Evolutionary conservation across 2,113 vertebrate genomes (phyloP).

Genomic region (Lathamus discolor): DNA sequence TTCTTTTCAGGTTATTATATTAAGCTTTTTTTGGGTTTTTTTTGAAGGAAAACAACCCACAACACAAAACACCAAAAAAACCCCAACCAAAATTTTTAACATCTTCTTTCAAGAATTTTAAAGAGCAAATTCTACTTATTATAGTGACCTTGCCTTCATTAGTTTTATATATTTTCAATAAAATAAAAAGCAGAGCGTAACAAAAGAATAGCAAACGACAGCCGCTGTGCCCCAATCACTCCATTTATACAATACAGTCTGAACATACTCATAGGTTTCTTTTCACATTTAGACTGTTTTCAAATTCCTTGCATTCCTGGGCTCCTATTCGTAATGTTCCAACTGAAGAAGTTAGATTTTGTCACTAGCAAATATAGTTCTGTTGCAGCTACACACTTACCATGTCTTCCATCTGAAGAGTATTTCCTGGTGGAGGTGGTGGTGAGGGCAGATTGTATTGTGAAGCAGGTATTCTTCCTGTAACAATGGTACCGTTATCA

Average conservation of each 20-base stretch:
- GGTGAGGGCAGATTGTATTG: constrained; percentile 64
- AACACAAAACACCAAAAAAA: neutral
- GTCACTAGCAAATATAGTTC: neutral
- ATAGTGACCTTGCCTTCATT: neutral
- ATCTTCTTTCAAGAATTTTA: neutral
- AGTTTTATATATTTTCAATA: neutral
- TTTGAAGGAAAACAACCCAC: neutral
- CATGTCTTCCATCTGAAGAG: constrained; percentile 62
- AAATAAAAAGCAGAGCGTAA: neutral
- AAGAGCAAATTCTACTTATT: neutral
- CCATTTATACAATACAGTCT: neutral
- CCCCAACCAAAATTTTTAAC: neutral
- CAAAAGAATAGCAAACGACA: neutral
- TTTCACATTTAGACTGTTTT: neutral
- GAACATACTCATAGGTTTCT: neutral
- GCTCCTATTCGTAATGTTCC: neutral
- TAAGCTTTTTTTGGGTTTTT: neutral
- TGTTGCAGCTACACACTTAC: constrained; percentile 15
- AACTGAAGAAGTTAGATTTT: neutral
- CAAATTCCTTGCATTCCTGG: neutral
- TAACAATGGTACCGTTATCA: constrained; percentile 61
- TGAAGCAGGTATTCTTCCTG: constrained; percentile 68
- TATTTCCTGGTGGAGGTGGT: neutral
- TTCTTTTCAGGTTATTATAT: neutral
- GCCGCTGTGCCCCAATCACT: neutral